Evolutionary conservation across 1,140 invertebrate genomes (phyloP).

Genomic region (Brachionus asplanchnoidis): DNA sequence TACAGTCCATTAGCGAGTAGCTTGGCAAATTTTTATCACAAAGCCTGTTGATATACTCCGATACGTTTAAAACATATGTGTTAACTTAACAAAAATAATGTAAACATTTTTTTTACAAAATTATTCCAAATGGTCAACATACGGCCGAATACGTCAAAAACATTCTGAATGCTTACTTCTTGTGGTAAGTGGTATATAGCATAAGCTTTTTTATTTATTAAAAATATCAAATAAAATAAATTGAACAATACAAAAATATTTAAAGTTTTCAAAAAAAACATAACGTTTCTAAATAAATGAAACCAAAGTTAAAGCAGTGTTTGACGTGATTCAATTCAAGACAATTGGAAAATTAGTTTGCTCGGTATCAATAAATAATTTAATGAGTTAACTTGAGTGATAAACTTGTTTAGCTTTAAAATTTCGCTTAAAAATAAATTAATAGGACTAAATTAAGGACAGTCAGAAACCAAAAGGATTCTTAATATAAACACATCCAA

Average conservation of each 20-base stretch:
- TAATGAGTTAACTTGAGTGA: neutral
- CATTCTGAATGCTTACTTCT: neutral
- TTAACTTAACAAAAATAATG: neutral
- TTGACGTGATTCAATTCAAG: neutral
- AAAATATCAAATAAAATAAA: neutral
- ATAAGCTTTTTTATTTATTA: neutral
- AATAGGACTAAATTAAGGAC: neutral
- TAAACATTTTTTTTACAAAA: neutral
- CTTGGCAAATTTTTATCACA: neutral
- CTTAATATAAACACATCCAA: neutral
- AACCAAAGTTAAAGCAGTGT: neutral
- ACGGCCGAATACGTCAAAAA: neutral
- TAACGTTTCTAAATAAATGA: neutral
- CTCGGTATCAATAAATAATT: neutral
- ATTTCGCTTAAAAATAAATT: neutral
- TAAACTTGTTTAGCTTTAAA: neutral
- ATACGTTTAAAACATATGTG: conserved; percentile 32
- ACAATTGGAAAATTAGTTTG: neutral
- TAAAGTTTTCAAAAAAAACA: neutral
- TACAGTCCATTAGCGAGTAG: conserved; percentile 3
- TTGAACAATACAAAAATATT: neutral
- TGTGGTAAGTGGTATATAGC: neutral
- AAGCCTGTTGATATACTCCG: neutral
- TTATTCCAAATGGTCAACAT: neutral
- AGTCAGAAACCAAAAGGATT: neutral